Evolutionary conservation across 1,140 invertebrate genomes (phyloP).

Genomic region (Leptonema lineaticorne): DNA sequence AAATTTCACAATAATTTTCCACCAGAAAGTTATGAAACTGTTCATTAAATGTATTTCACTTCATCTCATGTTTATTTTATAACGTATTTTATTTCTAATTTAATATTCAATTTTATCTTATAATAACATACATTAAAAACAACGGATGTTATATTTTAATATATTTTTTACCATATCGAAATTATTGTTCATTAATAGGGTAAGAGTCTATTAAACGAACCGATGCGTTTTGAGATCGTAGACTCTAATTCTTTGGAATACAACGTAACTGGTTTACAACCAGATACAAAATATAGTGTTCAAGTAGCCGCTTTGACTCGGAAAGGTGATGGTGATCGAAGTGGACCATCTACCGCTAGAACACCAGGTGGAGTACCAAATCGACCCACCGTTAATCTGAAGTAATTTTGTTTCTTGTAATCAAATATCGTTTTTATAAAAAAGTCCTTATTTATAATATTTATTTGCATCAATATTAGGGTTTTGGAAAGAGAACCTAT

Average conservation of each 20-base stretch:
- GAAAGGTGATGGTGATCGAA: slow-evolving; percentile 92
- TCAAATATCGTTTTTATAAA: not conserved
- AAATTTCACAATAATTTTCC: not conserved
- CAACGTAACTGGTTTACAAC: slow-evolving; percentile 86
- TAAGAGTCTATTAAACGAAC: slow-evolving; percentile 78
- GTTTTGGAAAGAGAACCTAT: slow-evolving; percentile 80
- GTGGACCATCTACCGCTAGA: slow-evolving; percentile 75
- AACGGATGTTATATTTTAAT: too few relatives aligned
- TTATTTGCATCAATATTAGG: slow-evolving; percentile 50
- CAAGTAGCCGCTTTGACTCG: slow-evolving; percentile 92
- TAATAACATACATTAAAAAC: too few relatives aligned
- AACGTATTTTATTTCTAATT: too few relatives aligned
- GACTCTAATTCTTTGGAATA: slow-evolving; percentile 75
- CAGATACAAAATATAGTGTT: slow-evolving; percentile 89
- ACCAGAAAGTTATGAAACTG: too few relatives aligned
- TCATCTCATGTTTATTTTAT: not conserved
- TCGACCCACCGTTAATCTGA: slow-evolving; percentile 79
- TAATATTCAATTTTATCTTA: too few relatives aligned
- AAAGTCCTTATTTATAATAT: not conserved
- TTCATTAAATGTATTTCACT: too few relatives aligned
- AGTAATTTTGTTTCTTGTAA: slow-evolving; percentile 58
- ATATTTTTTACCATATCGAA: not conserved
- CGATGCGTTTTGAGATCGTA: slow-evolving; percentile 80
- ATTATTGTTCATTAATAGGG: slow-evolving; percentile 55
- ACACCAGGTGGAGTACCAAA: slow-evolving; percentile 93